These are phyloP conservation scores for Perdita meconis DNA, from an alignment of 2,888 invertebrate genomes.

Conservation along the genomic window DNA sequence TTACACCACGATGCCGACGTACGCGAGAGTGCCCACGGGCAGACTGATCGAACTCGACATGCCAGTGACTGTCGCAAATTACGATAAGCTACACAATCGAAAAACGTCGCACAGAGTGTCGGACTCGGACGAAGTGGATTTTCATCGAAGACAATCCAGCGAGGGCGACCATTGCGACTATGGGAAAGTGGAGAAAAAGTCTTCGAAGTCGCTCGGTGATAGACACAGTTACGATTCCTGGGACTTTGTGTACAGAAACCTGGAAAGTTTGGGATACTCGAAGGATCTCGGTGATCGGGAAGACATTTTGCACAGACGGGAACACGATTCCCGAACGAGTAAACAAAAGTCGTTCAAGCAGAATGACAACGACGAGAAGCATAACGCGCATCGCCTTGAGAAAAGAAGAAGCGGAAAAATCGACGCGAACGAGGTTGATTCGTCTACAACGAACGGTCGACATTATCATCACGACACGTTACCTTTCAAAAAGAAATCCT, in stretches of 20 bases:
- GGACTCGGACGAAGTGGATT: conserved; percentile 75
- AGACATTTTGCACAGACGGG: conserved; percentile 86
- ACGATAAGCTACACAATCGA: conserved; percentile 71
- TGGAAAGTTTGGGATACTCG: conserved; percentile 90
- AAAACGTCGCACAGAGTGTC: conserved; percentile 65
- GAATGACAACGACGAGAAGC: conserved; percentile 66
- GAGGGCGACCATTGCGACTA: conserved; percentile 70
- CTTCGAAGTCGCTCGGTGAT: conserved; percentile 49
- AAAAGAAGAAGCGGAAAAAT: conserved; percentile 55
- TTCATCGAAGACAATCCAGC: conserved; percentile 54
- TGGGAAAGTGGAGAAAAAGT: conserved; percentile 72
- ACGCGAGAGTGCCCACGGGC: conserved; percentile 86
- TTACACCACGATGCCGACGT: conserved; percentile 81
- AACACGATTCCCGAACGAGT: conserved; percentile 50
- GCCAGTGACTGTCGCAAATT: conserved; percentile 78
- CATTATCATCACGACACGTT: conserved; percentile 63
- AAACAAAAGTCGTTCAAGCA: conserved; percentile 62
- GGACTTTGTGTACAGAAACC: conserved; percentile 92
- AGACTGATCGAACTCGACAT: conserved; percentile 89
- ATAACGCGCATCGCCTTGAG: conserved; percentile 54
- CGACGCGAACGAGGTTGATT: conserved; percentile 53
- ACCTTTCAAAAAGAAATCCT: conserved; percentile 69
- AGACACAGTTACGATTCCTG: conserved; percentile 88
- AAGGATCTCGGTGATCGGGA: conserved; percentile 88
- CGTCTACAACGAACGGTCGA: conserved; percentile 62